Evolutionary conservation across 2,113 vertebrate genomes (phyloP), one percentile per base, ranked within the genome.

Genomic region (Dinomys branickii): DNA sequence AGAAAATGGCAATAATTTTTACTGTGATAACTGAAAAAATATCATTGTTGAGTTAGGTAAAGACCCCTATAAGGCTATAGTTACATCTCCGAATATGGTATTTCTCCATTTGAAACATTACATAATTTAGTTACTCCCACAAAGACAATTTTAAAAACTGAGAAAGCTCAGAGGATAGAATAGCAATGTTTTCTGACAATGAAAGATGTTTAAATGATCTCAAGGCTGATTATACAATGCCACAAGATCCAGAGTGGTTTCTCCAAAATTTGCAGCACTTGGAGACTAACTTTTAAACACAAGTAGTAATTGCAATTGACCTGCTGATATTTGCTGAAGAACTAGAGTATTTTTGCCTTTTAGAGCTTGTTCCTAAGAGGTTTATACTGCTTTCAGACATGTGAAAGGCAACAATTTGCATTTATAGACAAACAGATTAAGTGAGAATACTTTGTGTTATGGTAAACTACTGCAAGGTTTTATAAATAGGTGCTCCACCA

Each of bases 21-120:
- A 94, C 10, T 96, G 41, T 92, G 16, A n/a, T 96, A 94, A 84
- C 11, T 96, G 81, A 97, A 98, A 98, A 97, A 93, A 30, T 77
- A n/a, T 35, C 28, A 61, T 73, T 96, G 85, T 96, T 97, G 78
- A 98, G 1, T 94, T 85, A 97, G 19, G 78, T 80, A 69, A 97
- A 97, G 71, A 88, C 12, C 41, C 97, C 98, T 97, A 73, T 91
- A 75, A 95, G 26, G 88, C 5, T 7, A 69, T 85, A 94, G 93
- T 91, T 92, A 77, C 3, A 94, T 97, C 96, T 97, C 77, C 96
- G 87, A 95, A 98, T 58, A 24, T 85, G 54, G 33, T 97, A 95
- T 94, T 98, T 97, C 61, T 98, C 97, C 71, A 90, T 94, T 97
- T 97, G 84, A 96, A 97, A 97, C 50, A 28, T 58, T 98, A 94